Conservation (phyloP, 2,113 vertebrate genomes). For the Collichthys lucidus region DNA sequence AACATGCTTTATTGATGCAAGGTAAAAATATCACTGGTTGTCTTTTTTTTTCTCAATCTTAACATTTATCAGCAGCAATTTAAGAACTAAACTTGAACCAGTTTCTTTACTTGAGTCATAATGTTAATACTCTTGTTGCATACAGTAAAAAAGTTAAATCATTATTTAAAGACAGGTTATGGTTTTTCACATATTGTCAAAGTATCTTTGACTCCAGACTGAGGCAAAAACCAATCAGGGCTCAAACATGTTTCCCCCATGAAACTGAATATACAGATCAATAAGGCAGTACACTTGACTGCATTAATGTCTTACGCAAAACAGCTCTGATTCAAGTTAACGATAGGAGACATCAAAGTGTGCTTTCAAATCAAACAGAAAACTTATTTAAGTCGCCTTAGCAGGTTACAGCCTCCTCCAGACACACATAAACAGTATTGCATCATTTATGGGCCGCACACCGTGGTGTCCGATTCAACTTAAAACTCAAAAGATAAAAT, state of each 20-base stretch:
- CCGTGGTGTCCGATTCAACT: conserved; percentile 6
- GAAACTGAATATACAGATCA: conserved; percentile 24
- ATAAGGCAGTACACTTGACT: conserved; percentile 4
- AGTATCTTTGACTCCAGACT: conserved; percentile 29
- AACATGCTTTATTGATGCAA: conserved; percentile 75
- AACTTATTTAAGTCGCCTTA: conserved; percentile 29
- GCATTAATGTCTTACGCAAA: background rate
- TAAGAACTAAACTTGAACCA: conserved; percentile 24
- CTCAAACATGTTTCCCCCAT: background rate
- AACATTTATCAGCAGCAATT: conserved; percentile 54
- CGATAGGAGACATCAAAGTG: conserved; percentile 29
- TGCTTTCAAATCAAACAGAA: conserved; percentile 54
- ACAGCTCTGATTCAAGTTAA: conserved; percentile 61
- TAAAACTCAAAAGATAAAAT: conserved; percentile 45
- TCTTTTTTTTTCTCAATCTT: conserved; percentile 19
- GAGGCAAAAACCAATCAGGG: conserved; percentile 9
- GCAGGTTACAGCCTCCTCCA: conserved; percentile 36
- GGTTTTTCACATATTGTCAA: conserved; percentile 51
- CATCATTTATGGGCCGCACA: background rate
- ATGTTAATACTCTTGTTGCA: conserved; percentile 52
- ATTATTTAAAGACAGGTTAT: conserved; percentile 59
- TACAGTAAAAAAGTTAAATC: conserved; percentile 74
- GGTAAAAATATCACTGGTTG: conserved; percentile 37
- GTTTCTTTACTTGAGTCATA: conserved; percentile 41
- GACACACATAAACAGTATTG: conserved; percentile 35